Evolutionary conservation across 2,113 vertebrate species (phyloP).

Genomic region (Percopsis transmontana): DNA sequence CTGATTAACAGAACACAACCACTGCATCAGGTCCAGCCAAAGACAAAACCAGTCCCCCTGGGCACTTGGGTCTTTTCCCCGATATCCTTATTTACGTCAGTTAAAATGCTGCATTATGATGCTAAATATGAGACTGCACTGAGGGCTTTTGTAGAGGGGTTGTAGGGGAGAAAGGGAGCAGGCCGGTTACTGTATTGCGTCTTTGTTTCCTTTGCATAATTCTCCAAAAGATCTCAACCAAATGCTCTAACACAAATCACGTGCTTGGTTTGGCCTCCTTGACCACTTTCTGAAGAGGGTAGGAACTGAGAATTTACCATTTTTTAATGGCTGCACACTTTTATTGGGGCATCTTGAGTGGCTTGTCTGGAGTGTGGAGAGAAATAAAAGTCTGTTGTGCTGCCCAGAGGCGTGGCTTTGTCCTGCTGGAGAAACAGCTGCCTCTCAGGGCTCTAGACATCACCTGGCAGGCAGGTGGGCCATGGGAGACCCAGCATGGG

Average conservation of each 20-base stretch:
- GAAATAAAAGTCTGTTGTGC: slow-evolving; percentile 61
- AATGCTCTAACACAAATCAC: slow-evolving; percentile 59
- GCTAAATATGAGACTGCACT: slow-evolving; percentile 68
- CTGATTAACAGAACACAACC: slow-evolving; percentile 69
- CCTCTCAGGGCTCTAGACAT: slow-evolving; percentile 42
- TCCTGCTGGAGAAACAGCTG: slow-evolving; percentile 62
- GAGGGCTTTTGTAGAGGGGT: slow-evolving; percentile 36
- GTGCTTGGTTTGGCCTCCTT: slow-evolving; percentile 51
- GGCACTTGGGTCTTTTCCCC: slow-evolving; percentile 51
- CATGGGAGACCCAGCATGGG: not conserved
- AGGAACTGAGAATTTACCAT: slow-evolving; percentile 51
- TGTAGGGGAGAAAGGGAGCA: slow-evolving; percentile 18
- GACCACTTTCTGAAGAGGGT: slow-evolving; percentile 61
- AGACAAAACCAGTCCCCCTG: slow-evolving; percentile 64
- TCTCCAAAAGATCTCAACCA: slow-evolving; percentile 46
- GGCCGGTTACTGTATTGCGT: slow-evolving; percentile 58
- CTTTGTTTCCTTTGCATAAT: slow-evolving; percentile 59
- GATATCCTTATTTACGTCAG: slow-evolving; percentile 67
- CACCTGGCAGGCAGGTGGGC: slow-evolving; percentile 58
- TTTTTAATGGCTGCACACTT: slow-evolving; percentile 63
- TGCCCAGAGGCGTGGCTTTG: slow-evolving; percentile 59
- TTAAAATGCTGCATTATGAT: slow-evolving; percentile 74
- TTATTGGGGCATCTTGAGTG: slow-evolving; percentile 60
- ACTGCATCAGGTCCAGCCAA: slow-evolving; percentile 53
- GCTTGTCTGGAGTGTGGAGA: slow-evolving; percentile 51